These are phyloP conservation scores for Nymphalis c-album DNA, from an alignment of 2,888 invertebrate genomes.

Conservation along the genomic window DNA sequence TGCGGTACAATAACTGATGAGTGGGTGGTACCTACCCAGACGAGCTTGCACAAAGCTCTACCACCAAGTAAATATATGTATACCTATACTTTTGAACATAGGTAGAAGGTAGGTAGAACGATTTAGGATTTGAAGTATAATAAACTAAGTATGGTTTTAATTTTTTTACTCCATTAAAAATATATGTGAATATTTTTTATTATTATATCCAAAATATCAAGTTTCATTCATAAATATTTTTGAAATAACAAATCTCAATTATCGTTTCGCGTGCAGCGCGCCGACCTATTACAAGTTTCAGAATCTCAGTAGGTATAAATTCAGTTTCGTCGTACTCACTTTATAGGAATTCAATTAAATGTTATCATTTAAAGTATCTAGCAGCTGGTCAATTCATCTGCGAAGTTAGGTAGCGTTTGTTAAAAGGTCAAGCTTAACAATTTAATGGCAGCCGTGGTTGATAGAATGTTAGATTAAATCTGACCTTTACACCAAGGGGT, in stretches of 20 bases:
- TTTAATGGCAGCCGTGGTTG: conserved; percentile 31
- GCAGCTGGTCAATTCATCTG: conserved; percentile 8
- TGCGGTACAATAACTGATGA: no score
- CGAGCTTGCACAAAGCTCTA: no score
- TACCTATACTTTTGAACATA: no score
- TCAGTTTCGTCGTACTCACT: not conserved
- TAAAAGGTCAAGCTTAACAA: conserved; percentile 25
- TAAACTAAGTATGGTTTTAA: no score
- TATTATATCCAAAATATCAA: no score
- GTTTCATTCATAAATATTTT: not conserved
- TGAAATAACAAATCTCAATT: not conserved
- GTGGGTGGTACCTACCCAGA: no score
- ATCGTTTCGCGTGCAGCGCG: not conserved
- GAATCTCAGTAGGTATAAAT: not conserved
- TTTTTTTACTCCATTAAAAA: no score
- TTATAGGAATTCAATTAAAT: conserved; percentile 1
- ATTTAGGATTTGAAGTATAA: no score
- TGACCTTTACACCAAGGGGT: conserved; percentile 31
- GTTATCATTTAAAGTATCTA: conserved; percentile 9
- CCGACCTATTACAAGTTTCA: not conserved
- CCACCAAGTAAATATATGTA: no score
- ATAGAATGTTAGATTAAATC: conserved; percentile 33
- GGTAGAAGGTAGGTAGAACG: no score
- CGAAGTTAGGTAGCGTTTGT: conserved; percentile 13
- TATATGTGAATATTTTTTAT: no score